phyloP scores from a whole-genome alignment of 2,888 invertebrate species.

The Mesoligia furuncula region DNA sequence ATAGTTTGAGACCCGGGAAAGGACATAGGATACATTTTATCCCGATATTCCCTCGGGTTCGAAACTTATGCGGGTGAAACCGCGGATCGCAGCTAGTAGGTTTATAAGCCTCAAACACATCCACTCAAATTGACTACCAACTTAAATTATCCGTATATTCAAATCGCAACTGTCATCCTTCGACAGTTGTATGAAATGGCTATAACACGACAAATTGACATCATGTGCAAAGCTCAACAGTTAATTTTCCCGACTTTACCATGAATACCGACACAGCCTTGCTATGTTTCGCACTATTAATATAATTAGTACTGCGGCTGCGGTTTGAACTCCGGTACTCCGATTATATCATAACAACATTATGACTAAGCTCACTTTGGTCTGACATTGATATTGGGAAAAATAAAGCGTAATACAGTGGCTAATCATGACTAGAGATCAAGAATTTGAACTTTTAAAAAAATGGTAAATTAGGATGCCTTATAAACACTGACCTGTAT shows the following conservation, averaged over 20 bases:
- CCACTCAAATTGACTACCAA: neutral
- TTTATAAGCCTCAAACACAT: neutral
- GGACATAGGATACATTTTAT: too few relatives aligned
- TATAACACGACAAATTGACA: neutral
- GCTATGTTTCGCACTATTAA: constrained; percentile 46
- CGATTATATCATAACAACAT: constrained; percentile 43
- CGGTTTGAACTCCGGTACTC: constrained; percentile 32
- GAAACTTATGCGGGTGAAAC: too few relatives aligned
- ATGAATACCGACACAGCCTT: constrained; percentile 20
- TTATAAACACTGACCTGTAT: too few relatives aligned
- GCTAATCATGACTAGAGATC: constrained; percentile 1
- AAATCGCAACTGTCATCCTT: neutral
- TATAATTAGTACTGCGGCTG: constrained; percentile 57
- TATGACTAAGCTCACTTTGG: constrained; percentile 43
- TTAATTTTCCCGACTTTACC: neutral
- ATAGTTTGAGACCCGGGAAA: too few relatives aligned
- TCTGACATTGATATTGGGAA: constrained; percentile 19
- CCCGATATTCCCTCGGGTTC: too few relatives aligned
- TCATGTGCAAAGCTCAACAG: neutral
- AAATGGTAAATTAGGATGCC: neutral
- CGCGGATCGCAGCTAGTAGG: neutral
- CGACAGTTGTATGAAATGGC: neutral
- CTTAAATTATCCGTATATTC: neutral
- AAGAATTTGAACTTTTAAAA: constrained; percentile 22
- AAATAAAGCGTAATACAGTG: constrained; percentile 16